Conservation (phyloP, 2,113 vertebrate species). For the Centropus bengalensis region DNA sequence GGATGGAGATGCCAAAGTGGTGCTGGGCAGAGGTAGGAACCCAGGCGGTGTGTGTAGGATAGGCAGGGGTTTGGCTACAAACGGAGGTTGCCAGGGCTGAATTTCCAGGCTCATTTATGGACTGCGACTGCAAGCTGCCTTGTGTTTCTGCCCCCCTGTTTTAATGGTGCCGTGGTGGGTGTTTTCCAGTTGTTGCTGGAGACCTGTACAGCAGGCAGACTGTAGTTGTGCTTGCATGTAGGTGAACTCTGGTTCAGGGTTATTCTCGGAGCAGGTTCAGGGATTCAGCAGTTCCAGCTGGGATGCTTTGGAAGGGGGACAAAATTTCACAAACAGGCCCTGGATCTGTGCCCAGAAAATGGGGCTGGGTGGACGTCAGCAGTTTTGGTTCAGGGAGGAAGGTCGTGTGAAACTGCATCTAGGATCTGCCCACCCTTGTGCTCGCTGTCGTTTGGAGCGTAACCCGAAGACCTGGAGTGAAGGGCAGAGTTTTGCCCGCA, state of each 20-base stretch:
- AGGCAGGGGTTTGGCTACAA: neutral
- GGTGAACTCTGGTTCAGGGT: neutral
- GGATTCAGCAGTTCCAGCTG: conserved; percentile 12
- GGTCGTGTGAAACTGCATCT: conserved; percentile 61
- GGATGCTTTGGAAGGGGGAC: conserved; percentile 42
- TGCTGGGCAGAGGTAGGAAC: neutral
- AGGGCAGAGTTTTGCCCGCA: neutral
- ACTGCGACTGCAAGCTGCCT: neutral
- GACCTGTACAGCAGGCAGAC: neutral
- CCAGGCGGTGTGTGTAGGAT: neutral
- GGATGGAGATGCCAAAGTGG: neutral
- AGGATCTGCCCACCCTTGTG: neutral
- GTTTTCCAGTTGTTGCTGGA: neutral
- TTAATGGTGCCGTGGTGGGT: accelerated
- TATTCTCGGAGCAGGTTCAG: conserved; percentile 16
- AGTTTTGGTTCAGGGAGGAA: conserved; percentile 65
- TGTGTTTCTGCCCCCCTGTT: neutral
- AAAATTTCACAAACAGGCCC: conserved; percentile 25
- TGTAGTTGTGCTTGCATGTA: accelerated
- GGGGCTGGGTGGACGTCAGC: conserved; percentile 43
- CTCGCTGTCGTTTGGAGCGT: neutral
- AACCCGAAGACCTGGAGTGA: neutral
- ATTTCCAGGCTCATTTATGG: neutral
- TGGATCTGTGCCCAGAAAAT: neutral
- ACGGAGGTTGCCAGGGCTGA: neutral